These are phyloP conservation scores for Seriola quinqueradiata DNA, from an alignment of 2,113 vertebrate genomes.

Conservation along the genomic window DNA sequence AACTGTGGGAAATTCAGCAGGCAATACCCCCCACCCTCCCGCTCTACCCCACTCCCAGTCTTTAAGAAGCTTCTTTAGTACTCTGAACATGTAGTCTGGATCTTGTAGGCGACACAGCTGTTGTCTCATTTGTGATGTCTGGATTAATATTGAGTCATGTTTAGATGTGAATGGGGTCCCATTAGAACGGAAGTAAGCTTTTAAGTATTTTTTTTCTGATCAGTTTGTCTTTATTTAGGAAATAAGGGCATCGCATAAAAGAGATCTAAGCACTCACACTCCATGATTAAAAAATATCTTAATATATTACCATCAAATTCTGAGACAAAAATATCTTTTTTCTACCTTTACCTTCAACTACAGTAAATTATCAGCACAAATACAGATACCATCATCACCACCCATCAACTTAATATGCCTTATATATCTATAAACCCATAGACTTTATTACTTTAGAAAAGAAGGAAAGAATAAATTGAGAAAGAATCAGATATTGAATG, in stretches of 20 bases:
- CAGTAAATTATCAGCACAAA: neutral
- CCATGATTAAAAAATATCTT: neutral
- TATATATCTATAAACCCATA: neutral
- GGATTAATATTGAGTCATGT: conserved; percentile 18
- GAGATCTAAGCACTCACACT: neutral
- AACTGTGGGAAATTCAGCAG: conserved; percentile 66
- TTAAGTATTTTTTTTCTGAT: neutral
- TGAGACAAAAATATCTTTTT: too few species aligned
- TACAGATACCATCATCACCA: neutral
- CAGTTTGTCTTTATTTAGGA: neutral
- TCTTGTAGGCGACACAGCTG: conserved; percentile 55
- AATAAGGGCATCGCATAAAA: neutral
- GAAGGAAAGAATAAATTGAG: neutral
- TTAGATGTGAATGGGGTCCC: neutral
- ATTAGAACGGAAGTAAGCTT: neutral
- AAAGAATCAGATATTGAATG: neutral
- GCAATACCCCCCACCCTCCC: neutral
- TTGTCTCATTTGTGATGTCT: conserved; percentile 53
- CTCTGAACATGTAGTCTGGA: conserved; percentile 59
- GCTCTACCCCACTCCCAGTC: neutral
- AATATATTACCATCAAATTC: neutral
- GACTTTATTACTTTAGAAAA: neutral
- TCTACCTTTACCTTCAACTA: neutral
- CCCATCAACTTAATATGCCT: neutral
- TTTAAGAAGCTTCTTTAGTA: conserved; percentile 61